These are phyloP conservation scores for Lampris incognitus DNA, from an alignment of 2,113 vertebrate species.

Conservation along the genomic window DNA sequence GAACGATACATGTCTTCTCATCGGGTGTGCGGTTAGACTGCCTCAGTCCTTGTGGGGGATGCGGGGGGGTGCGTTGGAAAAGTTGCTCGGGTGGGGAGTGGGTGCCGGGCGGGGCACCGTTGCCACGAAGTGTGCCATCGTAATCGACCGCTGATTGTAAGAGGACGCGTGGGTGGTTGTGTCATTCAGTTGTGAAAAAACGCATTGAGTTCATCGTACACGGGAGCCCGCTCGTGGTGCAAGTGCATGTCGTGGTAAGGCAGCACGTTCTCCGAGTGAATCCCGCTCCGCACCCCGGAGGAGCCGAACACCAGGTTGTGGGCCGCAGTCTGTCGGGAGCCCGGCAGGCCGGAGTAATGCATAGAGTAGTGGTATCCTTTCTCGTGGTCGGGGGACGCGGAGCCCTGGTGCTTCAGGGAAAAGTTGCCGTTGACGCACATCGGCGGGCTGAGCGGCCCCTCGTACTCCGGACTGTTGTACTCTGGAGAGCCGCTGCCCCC, in stretches of 20 bases:
- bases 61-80: too few species aligned
- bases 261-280: constrained; percentile 93
- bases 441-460: constrained; percentile 90
- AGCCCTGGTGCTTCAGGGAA: constrained; percentile 91
- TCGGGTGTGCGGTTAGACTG: constrained; percentile 3
- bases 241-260: constrained; percentile 95
- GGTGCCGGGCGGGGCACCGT: neutral
- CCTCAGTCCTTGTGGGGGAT: constrained; percentile 34
- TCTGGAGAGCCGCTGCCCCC: constrained; percentile 90
- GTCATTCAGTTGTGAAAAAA: constrained; percentile 91
- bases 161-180: constrained; percentile 25
- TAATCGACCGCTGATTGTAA: constrained; percentile 60
- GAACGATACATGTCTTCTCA: constrained; percentile 40
- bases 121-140: constrained; percentile 39
- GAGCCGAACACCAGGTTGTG: constrained; percentile 91
- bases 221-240: constrained; percentile 90
- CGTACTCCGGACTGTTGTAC: constrained; percentile 96
- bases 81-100: too few species aligned
- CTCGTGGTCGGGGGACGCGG: constrained; percentile 90
- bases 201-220: constrained; percentile 94
- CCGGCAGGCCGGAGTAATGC: constrained; percentile 93
- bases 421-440: constrained; percentile 94
- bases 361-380: constrained; percentile 96
- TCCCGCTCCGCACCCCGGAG: constrained; percentile 86
- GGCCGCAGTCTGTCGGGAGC: constrained; percentile 83